Evolutionary conservation across 2,888 invertebrate species (phyloP).

Genomic region (Melinaea menophilus): DNA sequence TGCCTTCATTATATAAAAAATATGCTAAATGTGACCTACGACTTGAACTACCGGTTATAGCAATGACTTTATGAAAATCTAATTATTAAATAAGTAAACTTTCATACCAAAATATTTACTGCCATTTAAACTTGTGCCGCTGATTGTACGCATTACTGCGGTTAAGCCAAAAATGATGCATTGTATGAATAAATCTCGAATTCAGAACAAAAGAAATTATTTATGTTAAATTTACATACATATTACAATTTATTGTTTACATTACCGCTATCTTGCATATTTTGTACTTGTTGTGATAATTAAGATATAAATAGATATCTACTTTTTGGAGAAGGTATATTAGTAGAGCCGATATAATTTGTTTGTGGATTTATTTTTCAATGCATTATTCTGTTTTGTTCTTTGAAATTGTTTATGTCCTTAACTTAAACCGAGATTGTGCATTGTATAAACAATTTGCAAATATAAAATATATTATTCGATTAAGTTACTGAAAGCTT

Average conservation of each 20-base stretch:
- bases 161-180: conserved; percentile 9
- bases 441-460: conserved; percentile 72
- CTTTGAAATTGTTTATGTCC: conserved; percentile 46
- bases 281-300: too few relatives aligned
- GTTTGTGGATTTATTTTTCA: conserved; percentile 23
- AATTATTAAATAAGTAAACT: conserved; percentile 25
- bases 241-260: not conserved
- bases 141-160: conserved; percentile 23
- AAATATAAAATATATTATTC: conserved; percentile 68
- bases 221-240: not conserved
- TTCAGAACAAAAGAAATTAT: conserved; percentile 3
- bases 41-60: not conserved
- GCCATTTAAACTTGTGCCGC: conserved; percentile 34
- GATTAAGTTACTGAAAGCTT: conserved; percentile 66
- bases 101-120: conserved; percentile 38
- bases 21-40: not conserved
- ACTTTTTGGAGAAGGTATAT: too few relatives aligned
- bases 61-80: conserved; percentile 17
- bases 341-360: too few relatives aligned
- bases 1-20: too few relatives aligned
- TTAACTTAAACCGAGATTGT: conserved; percentile 57
- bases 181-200: conserved; percentile 22
- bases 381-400: conserved; percentile 17
- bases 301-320: too few relatives aligned
- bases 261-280: not conserved